phyloP scores from a whole-genome alignment of 1,140 invertebrate genomes.

The Tetramorium simillimum region DNA sequence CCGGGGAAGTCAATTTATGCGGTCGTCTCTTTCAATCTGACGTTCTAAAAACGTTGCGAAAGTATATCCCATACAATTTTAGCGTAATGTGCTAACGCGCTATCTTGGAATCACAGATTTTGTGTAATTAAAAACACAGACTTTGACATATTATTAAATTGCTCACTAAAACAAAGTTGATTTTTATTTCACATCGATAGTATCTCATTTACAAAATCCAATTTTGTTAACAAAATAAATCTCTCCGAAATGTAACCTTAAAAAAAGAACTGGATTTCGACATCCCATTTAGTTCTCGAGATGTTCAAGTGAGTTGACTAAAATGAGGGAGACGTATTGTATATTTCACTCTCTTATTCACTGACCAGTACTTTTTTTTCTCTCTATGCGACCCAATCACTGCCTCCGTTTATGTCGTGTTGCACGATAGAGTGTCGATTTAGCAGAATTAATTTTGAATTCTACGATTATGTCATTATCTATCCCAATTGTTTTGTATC shows the following conservation, averaged over 20 bases:
- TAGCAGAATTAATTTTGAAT: not conserved
- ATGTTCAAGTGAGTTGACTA: not conserved
- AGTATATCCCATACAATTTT: no score
- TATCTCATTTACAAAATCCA: not conserved
- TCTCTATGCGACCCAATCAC: not conserved
- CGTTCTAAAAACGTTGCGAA: no score
- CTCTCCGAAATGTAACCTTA: not conserved
- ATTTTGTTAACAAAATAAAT: not conserved
- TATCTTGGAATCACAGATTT: no score
- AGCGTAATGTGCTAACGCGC: no score
- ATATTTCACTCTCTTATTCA: slow-evolving; percentile 21
- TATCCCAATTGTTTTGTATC: not conserved
- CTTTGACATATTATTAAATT: no score
- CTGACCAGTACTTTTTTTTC: not conserved
- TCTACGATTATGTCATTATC: not conserved
- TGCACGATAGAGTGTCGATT: slow-evolving; percentile 34
- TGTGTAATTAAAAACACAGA: no score
- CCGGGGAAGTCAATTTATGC: no score
- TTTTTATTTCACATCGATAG: not conserved
- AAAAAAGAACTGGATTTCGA: not conserved
- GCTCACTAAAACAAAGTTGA: not conserved
- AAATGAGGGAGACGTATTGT: not conserved
- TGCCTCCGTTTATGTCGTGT: not conserved
- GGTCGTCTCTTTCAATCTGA: no score
- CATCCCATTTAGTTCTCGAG: not conserved